Conservation (phyloP, 2,797 vertebrate genomes). For the Hemibagrus guttatus region DNA sequence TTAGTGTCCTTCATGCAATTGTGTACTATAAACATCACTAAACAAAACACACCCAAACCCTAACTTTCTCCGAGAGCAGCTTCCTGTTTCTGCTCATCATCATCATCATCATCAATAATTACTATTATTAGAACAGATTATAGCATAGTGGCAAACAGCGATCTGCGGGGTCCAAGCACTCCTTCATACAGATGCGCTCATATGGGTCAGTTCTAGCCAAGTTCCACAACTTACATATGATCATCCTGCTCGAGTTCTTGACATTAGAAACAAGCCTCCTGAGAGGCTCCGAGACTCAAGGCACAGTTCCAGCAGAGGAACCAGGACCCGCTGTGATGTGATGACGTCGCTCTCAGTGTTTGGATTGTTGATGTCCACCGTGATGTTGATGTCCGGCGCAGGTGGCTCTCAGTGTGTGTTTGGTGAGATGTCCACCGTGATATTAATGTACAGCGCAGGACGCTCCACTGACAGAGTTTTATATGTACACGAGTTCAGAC, state of each 20-base stretch:
- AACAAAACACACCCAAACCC: background rate
- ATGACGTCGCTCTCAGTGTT: slow-evolving; percentile 36
- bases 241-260: too few relatives aligned
- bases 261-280: background rate
- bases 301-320: background rate
- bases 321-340: background rate
- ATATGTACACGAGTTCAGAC: slow-evolving; percentile 90
- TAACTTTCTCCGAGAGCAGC: background rate
- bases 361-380: slow-evolving; percentile 81
- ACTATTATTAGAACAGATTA: background rate
- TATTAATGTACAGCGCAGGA: slow-evolving; percentile 82
- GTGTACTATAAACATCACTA: background rate
- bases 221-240: background rate
- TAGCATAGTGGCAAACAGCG: background rate
- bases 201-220: background rate
- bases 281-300: background rate
- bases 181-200: background rate
- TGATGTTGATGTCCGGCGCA: slow-evolving; percentile 86
- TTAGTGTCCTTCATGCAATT: background rate
- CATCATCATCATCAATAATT: background rate
- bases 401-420: slow-evolving; percentile 42
- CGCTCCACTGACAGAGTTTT: slow-evolving; percentile 79
- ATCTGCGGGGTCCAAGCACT: background rate
- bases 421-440: slow-evolving; percentile 87
- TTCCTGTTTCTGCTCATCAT: background rate